Percentiles rank a stretch among this genome's conserved stretches.
Evolutionary conservation across 2,797 vertebrate genomes (phyloP).

Genomic region (Rhynchotus rufescens): DNA sequence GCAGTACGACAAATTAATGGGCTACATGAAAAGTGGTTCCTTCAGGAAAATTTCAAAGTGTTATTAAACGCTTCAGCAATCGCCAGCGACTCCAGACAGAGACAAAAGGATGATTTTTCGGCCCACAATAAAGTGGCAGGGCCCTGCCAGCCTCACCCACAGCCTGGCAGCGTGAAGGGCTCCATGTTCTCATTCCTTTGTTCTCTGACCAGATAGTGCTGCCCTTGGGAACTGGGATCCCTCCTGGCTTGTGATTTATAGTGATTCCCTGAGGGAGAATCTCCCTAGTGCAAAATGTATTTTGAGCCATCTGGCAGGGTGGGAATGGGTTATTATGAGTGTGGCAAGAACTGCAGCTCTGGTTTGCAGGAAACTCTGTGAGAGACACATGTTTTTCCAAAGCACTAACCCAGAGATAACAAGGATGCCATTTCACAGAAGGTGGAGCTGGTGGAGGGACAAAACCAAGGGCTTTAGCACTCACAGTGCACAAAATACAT

Average conservation of each 20-base stretch:
- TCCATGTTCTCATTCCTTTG: neutral
- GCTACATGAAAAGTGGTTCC: constrained; percentile 61
- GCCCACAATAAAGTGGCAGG: neutral
- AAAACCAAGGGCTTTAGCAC: neutral
- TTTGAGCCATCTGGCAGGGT: neutral
- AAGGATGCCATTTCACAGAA: neutral
- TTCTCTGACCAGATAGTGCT: neutral
- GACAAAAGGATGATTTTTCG: neutral
- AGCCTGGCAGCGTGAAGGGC: neutral
- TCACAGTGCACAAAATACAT: neutral
- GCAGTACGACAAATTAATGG: constrained; percentile 60
- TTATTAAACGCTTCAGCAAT: constrained; percentile 43
- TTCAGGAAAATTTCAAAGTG: constrained; percentile 62
- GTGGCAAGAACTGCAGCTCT: neutral
- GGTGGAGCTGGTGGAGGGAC: neutral
- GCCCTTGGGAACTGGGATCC: neutral
- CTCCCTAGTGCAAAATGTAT: neutral
- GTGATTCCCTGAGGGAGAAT: neutral
- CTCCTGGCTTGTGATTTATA: neutral
- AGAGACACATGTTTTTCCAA: neutral
- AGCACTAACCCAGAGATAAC: neutral
- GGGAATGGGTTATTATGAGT: neutral
- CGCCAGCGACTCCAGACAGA: constrained; percentile 5
- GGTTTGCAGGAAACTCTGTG: neutral
- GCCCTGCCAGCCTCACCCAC: neutral